phyloP scores from a whole-genome alignment of 1,140 invertebrate species.

The Solen grandis region DNA sequence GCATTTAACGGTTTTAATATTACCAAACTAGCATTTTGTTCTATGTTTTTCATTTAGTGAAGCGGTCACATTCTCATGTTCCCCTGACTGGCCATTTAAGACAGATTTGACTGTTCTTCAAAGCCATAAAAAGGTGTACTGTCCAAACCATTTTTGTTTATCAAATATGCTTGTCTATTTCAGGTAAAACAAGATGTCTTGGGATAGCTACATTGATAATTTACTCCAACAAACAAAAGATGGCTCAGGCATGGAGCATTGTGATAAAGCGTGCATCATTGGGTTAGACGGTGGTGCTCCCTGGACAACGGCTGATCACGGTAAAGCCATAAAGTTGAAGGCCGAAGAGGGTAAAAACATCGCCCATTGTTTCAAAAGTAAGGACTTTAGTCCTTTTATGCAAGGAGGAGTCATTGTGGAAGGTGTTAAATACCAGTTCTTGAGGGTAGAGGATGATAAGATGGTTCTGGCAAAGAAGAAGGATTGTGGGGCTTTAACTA shows the following conservation, averaged over 20 bases:
- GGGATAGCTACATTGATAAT: no score
- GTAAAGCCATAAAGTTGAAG: not conserved
- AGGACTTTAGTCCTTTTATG: constrained; percentile 23
- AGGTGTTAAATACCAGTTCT: constrained; percentile 56
- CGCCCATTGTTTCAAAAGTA: constrained; percentile 30
- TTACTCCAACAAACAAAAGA: constrained; percentile 2
- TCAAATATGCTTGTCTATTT: no score
- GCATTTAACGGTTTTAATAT: no score
- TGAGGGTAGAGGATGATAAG: constrained; percentile 51
- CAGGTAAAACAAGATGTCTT: no score
- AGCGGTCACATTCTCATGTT: no score
- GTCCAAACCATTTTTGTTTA: no score
- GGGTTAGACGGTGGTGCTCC: constrained; percentile 17
- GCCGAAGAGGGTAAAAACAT: constrained; percentile 25
- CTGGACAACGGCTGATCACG: constrained; percentile 16
- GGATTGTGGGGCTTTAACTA: constrained; percentile 25
- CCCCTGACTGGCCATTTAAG: no score
- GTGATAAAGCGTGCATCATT: constrained; percentile 41
- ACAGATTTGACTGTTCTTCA: no score
- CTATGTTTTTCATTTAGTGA: no score
- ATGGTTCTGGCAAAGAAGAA: constrained; percentile 52
- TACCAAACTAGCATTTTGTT: no score
- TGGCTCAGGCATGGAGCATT: not conserved
- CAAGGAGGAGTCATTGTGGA: constrained; percentile 12
- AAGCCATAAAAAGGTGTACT: no score